These are phyloP conservation scores for Amphimallon solstitiale DNA, from an alignment of 2,888 invertebrate genomes.

Conservation along the genomic window DNA sequence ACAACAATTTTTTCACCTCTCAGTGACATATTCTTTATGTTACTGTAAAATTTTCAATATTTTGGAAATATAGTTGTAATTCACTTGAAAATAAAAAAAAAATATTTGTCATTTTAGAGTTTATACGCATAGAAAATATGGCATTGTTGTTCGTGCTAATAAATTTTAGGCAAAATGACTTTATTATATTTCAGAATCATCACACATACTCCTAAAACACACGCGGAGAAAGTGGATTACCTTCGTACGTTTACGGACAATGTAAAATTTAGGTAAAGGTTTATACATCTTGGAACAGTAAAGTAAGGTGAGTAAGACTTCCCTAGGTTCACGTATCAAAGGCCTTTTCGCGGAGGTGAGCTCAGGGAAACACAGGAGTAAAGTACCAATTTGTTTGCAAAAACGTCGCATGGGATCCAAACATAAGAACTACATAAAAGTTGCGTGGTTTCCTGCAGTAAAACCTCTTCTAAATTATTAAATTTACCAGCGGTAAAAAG, in stretches of 20 bases:
- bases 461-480: slow-evolving; percentile 31
- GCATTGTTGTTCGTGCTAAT: too few relatives aligned
- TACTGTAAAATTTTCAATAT: too few relatives aligned
- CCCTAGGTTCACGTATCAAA: slow-evolving; percentile 32
- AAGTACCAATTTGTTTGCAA: slow-evolving; percentile 32
- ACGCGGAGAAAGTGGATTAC: slow-evolving; percentile 14
- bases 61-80: too few relatives aligned
- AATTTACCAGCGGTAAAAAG: slow-evolving; percentile 15
- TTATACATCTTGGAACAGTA: slow-evolving; percentile 30
- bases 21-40: too few relatives aligned
- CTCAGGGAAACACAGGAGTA: not conserved
- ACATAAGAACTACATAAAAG: slow-evolving; percentile 31
- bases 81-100: too few relatives aligned
- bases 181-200: slow-evolving; percentile 19
- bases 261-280: slow-evolving; percentile 35
- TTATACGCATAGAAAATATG: too few relatives aligned
- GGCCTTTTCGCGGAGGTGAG: slow-evolving; percentile 8
- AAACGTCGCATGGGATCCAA: slow-evolving; percentile 26
- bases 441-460: slow-evolving; percentile 23
- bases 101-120: too few relatives aligned
- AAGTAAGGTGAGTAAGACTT: slow-evolving; percentile 32
- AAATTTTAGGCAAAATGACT: slow-evolving; percentile 1
- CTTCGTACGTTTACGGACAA: slow-evolving; percentile 11
- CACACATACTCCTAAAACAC: not conserved
- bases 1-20: too few relatives aligned